A percentile compares a stretch with the other conserved stretches of the same genome.
Conservation (phyloP, 2,888 invertebrate species). For the Drosophila pseudotalamancana region DNA sequence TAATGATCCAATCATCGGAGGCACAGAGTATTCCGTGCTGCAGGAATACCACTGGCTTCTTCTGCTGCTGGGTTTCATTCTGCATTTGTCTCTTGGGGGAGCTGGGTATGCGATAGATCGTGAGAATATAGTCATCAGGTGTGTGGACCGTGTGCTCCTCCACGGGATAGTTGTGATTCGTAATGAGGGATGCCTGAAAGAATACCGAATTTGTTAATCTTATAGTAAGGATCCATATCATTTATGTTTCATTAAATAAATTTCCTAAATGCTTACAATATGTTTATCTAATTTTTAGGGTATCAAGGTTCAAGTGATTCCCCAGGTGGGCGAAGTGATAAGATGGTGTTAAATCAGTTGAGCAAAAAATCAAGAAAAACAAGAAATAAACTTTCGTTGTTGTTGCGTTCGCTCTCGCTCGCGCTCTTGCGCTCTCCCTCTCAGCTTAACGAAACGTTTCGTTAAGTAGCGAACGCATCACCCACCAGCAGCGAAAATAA, state of each 20-base stretch:
- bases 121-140: conserved; percentile 80
- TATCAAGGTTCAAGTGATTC: conserved; percentile 40
- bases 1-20: conserved; percentile 90
- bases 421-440: neutral
- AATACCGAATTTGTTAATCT: neutral
- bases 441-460: conserved; percentile 23
- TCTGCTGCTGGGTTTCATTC: conserved; percentile 30
- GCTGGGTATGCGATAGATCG: conserved; percentile 81
- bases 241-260: no score
- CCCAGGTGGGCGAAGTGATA: conserved; percentile 18
- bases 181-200: conserved; percentile 76
- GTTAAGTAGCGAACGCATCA: conserved; percentile 22
- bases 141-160: conserved; percentile 87
- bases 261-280: neutral
- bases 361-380: conserved; percentile 4
- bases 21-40: conserved; percentile 90
- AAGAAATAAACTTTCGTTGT: conserved; percentile 11
- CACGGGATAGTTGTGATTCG: conserved; percentile 86
- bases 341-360: conserved; percentile 9
- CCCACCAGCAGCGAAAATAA: conserved; percentile 26
- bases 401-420: neutral
- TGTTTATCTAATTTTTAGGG: conserved; percentile 3
- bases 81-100: conserved; percentile 61
- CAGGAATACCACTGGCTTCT: conserved; percentile 85
- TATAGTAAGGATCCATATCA: no score